These are phyloP conservation scores for Epizoanthus stellaris DNA, from an alignment of 92 coral and sea anemone genomes.

Conservation along the genomic window DNA sequence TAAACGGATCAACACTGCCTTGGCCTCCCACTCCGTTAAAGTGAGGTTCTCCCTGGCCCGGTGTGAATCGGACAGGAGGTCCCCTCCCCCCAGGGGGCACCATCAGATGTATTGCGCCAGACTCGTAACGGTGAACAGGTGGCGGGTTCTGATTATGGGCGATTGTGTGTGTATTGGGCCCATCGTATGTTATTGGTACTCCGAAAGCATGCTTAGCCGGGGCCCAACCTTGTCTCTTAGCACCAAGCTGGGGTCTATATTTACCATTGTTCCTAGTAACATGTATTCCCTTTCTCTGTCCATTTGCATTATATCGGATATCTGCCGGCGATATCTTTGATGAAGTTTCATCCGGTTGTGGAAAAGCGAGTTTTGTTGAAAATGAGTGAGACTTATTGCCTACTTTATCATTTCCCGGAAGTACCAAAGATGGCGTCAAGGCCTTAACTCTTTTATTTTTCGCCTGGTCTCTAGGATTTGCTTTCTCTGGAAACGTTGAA, in stretches of 20 bases:
- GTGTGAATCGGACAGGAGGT: slow-evolving; percentile 41
- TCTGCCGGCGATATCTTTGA: not conserved
- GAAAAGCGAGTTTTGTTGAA: not conserved
- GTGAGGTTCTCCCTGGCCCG: slow-evolving; percentile 29
- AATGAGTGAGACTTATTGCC: not conserved
- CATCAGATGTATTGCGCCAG: slow-evolving; percentile 33
- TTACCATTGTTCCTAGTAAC: slow-evolving; percentile 8
- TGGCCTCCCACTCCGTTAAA: slow-evolving; percentile 20
- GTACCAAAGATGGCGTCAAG: not conserved
- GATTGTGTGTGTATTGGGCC: slow-evolving; percentile 28
- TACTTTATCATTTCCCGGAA: too few relatives aligned
- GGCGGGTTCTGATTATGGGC: slow-evolving; percentile 36
- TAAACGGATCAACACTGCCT: slow-evolving; percentile 31
- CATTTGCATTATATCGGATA: not conserved
- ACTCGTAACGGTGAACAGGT: slow-evolving; percentile 25
- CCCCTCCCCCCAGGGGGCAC: slow-evolving; percentile 37
- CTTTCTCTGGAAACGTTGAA: not conserved
- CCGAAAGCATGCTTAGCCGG: slow-evolving; percentile 29
- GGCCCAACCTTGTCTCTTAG: slow-evolving; percentile 56
- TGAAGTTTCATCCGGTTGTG: not conserved
- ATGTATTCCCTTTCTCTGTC: not conserved
- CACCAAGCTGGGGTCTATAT: slow-evolving; percentile 39
- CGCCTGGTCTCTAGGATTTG: not conserved
- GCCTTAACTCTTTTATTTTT: not conserved
- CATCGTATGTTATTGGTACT: slow-evolving; percentile 54